Conservation (phyloP, 2,888 invertebrate species). For the Augiades crinisus region DNA sequence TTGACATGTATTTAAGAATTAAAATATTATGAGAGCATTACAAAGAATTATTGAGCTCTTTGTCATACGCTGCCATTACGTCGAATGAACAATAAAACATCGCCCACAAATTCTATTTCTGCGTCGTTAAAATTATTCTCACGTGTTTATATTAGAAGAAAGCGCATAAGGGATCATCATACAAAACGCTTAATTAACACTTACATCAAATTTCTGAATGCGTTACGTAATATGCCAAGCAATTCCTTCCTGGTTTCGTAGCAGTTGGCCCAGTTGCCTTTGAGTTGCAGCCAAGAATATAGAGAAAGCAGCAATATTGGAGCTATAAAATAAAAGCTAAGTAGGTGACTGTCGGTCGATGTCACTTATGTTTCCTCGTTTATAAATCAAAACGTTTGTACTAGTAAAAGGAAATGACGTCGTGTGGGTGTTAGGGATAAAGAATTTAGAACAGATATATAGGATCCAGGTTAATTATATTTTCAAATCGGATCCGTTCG, state of each 20-base stretch:
- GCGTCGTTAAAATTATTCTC: constrained; percentile 15
- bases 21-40: not conserved
- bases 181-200: constrained; percentile 12
- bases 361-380: constrained; percentile 52
- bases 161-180: not conserved
- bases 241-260: constrained; percentile 55
- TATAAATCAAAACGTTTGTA: constrained; percentile 48
- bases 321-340: constrained; percentile 48
- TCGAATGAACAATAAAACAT: constrained; percentile 16
- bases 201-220: not conserved
- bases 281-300: constrained; percentile 69
- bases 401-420: constrained; percentile 16
- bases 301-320: constrained; percentile 61
- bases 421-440: constrained; percentile 1
- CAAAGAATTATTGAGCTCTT: constrained; percentile 1
- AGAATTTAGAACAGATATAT: not conserved
- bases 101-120: constrained; percentile 11
- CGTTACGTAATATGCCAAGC: constrained; percentile 24
- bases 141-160: constrained; percentile 11
- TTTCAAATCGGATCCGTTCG: not conserved
- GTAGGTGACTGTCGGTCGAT: constrained; percentile 40
- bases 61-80: constrained; percentile 9
- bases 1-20: not conserved
- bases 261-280: constrained; percentile 63
- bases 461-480: not conserved